phyloP scores from a whole-genome alignment of 1,140 invertebrate genomes.

The Ceratoteleas bidentatus region DNA sequence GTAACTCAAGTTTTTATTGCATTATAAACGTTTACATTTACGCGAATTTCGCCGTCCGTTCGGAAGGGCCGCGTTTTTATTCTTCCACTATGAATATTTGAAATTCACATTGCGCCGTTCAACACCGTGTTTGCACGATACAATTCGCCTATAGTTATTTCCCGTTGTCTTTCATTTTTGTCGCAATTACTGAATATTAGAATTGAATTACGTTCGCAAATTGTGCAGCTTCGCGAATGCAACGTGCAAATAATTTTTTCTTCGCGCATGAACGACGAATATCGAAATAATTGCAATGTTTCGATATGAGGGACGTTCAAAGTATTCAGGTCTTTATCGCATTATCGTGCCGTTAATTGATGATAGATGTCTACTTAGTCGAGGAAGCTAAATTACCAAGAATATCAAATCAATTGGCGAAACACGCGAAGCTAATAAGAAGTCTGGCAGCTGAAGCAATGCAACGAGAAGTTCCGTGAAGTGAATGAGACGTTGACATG shows the following conservation, averaged over 20 bases:
- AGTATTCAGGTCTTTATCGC: no score
- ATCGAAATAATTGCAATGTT: no score
- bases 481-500: no score
- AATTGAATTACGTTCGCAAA: conserved; percentile 14
- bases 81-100: background rate
- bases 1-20: background rate
- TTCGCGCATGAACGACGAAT: no score
- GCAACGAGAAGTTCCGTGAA: no score
- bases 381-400: no score
- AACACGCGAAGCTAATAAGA: no score
- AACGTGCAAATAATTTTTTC: background rate
- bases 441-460: no score
- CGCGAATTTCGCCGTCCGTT: background rate
- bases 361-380: no score
- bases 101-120: conserved; percentile 2
- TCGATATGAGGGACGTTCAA: no score
- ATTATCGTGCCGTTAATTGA: no score
- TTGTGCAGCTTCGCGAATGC: conserved; percentile 5
- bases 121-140: background rate
- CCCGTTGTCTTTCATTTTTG: conserved; percentile 9
- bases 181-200: conserved; percentile 9
- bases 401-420: no score
- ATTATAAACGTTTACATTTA: conserved; percentile 15
- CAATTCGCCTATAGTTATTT: background rate
- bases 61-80: background rate